Base-by-base conservation (phyloP, 2,888 invertebrate genomes). In the Cerceris ruficornis region DNA sequence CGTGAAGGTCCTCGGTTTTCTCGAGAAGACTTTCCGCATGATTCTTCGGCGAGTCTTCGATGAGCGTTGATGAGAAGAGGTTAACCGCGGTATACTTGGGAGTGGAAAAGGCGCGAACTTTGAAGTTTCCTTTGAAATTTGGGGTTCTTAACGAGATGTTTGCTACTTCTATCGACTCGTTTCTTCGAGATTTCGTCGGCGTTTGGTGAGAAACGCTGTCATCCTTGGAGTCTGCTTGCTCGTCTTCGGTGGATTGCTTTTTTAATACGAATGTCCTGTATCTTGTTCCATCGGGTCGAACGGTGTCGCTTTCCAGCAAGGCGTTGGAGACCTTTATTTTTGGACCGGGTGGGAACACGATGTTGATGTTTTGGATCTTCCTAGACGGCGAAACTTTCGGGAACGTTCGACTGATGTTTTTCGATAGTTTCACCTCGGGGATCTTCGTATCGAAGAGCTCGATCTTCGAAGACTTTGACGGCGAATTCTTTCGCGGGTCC, bases 351-450 rank as follows among this genome's bases (percentile, higher is more conserved):
- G 80, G 82, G 1, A 88, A 81, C 0, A 88, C 80, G 14, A 88
- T 64, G 61, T 90, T 90, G 66, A 90, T 86, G 64, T 90, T 90
- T 6, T 86, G 70, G 0, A 90, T 76, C 43, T 89, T 90, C 11
- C 88, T 78, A 1, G 89, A 88, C 0, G 88, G 89, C 0, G 88
- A 88, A 5, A 86, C 39, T 13, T 86, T 86, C 0, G 90, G 90
- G 41, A 85, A 88, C 0, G 89, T 89, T n/a, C 77, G 73, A 54
- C 87, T 87, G 7, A 74, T 66, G 39, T 82, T 76, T 9, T 6
- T 14, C 2, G 58, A n/a, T 0, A 64, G 9, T 4, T 59, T 71
- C 11, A 71, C 17, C 0, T 13, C 8, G 0, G 80, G 80, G 7
- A 74, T 55, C 0, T 9, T 49, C 0, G 70, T 58, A 46, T 81